These are phyloP conservation scores for Hyposoter didymator DNA, from an alignment of 2,888 invertebrate species.

Conservation along the genomic window DNA sequence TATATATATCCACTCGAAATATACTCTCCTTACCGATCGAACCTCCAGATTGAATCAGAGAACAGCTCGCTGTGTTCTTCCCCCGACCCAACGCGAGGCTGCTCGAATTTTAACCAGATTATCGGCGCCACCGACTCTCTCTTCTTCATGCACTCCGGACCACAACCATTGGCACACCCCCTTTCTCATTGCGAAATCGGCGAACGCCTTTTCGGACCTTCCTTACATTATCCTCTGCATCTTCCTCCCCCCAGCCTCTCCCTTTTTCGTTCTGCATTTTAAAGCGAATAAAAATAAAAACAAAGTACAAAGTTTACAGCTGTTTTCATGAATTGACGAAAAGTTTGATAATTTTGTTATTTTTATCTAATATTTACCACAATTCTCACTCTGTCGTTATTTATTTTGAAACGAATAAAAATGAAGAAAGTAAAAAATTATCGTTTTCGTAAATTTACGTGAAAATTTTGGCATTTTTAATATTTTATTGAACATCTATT, in stretches of 20 bases:
- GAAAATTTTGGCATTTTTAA: too few species aligned
- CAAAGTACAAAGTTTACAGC: too few species aligned
- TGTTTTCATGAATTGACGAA: too few species aligned
- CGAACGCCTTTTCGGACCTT: slow-evolving; percentile 69
- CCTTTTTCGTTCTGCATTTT: background rate
- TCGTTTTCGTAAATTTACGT: too few species aligned
- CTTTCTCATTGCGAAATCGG: slow-evolving; percentile 74
- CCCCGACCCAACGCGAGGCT: slow-evolving; percentile 67
- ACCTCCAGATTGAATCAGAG: slow-evolving; percentile 74
- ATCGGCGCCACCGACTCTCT: slow-evolving; percentile 73
- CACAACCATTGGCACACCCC: slow-evolving; percentile 54
- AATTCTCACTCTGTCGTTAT: too few species aligned
- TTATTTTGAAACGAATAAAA: too few species aligned
- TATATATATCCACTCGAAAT: slow-evolving; percentile 37
- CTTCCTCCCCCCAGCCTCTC: slow-evolving; percentile 52
- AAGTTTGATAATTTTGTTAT: too few species aligned
- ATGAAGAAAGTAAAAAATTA: too few species aligned
- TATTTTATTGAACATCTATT: too few species aligned
- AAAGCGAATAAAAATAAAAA: background rate
- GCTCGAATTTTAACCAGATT: slow-evolving; percentile 82
- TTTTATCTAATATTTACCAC: too few species aligned
- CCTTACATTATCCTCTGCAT: slow-evolving; percentile 56
- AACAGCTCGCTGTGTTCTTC: slow-evolving; percentile 56
- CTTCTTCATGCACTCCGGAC: slow-evolving; percentile 6
- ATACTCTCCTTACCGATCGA: slow-evolving; percentile 72